phyloP scores from a whole-genome alignment of 2,113 vertebrate species.

The Paradoxurus hermaphroditus region DNA sequence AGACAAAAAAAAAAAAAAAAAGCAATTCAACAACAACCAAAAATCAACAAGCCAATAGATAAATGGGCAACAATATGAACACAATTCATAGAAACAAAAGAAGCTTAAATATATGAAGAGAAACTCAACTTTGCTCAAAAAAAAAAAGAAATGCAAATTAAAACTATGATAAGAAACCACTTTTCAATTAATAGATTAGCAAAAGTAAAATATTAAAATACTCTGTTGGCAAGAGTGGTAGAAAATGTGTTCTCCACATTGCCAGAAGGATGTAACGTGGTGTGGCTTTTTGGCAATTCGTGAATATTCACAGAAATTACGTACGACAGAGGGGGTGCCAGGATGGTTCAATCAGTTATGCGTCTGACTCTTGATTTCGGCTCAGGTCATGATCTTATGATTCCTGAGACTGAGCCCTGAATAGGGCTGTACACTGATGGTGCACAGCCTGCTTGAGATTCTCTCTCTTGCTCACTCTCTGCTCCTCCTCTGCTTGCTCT shows the following conservation, averaged over 20 bases:
- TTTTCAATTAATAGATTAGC: neutral
- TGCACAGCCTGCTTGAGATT: too few species aligned
- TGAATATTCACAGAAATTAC: neutral
- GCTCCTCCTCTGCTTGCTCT: neutral
- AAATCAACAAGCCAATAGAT: neutral
- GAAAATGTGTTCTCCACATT: neutral
- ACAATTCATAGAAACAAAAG: neutral
- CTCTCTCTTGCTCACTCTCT: neutral
- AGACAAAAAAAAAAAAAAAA: too few species aligned
- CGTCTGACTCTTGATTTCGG: neutral
- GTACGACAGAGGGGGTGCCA: neutral
- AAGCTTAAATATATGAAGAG: neutral
- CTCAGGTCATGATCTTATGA: neutral
- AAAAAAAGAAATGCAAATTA: constrained; percentile 18
- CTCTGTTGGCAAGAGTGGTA: neutral
- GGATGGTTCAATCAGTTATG: neutral
- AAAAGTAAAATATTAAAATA: neutral
- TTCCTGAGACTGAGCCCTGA: neutral
- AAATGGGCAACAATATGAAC: neutral
- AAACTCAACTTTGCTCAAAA: neutral
- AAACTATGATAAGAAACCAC: neutral
- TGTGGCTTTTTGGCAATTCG: neutral
- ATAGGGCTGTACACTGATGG: too few species aligned
- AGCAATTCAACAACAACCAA: neutral
- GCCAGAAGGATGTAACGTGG: neutral